phyloP scores from a whole-genome alignment of 2,113 vertebrate genomes.

The Octodon degus region DNA sequence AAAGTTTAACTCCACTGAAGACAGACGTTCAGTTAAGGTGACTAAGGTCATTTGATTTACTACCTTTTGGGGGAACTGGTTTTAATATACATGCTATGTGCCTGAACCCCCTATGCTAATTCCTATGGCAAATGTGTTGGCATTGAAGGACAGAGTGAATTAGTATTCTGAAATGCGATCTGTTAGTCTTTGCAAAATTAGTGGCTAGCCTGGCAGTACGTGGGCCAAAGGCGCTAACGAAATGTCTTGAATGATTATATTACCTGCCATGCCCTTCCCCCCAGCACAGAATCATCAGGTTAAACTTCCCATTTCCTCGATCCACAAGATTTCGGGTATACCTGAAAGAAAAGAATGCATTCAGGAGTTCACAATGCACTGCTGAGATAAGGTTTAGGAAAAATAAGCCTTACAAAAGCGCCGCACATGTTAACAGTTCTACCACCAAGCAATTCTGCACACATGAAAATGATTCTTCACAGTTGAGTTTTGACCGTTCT shows the following conservation, averaged over 20 bases:
- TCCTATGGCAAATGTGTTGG: neutral
- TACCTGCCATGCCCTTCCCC: conserved; percentile 99
- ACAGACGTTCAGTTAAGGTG: conserved; percentile 40
- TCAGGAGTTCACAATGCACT: conserved; percentile 53
- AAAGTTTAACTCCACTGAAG: conserved; percentile 45
- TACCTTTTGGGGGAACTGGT: neutral
- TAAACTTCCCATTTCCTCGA: conserved; percentile 97
- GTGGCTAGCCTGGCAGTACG: neutral
- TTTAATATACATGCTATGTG: neutral
- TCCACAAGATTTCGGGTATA: conserved; percentile 98
- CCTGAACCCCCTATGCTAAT: neutral
- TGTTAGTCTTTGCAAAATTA: neutral
- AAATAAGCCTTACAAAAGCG: conserved; percentile 32
- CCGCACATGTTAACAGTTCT: neutral
- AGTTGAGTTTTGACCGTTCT: conserved; percentile 19
- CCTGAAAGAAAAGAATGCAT: conserved; percentile 83
- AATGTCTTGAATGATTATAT: conserved; percentile 46
- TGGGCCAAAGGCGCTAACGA: neutral
- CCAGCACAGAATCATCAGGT: conserved; percentile 99
- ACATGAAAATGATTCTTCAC: conserved; percentile 31
- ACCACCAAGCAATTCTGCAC: neutral
- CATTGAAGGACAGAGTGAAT: neutral
- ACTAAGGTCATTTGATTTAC: neutral
- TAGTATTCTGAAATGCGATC: conserved; percentile 39
- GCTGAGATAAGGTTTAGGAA: neutral